A percentile compares a stretch with the other conserved stretches of the same genome.
phyloP scores from a whole-genome alignment of 2,113 vertebrate genomes.

The Misgurnus anguillicaudatus region DNA sequence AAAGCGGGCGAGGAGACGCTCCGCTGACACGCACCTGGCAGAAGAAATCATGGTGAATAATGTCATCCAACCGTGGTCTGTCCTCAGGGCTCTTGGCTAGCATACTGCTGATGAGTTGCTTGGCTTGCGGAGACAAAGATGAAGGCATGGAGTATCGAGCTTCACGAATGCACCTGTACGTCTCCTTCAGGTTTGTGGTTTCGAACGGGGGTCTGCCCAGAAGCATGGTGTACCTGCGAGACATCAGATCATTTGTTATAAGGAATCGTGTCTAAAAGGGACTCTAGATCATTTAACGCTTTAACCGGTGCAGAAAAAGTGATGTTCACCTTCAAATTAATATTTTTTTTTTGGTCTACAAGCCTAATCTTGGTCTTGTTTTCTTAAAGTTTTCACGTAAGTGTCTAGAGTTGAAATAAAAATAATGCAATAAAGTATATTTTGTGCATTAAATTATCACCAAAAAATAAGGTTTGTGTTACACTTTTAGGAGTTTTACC shows the following conservation, averaged over 20 bases:
- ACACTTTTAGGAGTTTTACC: too few relatives aligned
- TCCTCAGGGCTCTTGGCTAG: constrained; percentile 84
- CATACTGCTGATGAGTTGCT: constrained; percentile 84
- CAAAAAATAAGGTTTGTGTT: too few relatives aligned
- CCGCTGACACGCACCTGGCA: constrained; percentile 73
- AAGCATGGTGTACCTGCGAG: constrained; percentile 85
- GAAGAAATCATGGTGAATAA: constrained; percentile 84
- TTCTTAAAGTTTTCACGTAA: too few relatives aligned
- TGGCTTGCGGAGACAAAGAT: constrained; percentile 79
- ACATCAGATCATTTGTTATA: neutral
- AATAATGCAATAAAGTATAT: too few relatives aligned
- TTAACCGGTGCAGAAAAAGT: too few relatives aligned
- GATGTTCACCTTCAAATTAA: too few relatives aligned
- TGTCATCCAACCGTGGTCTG: constrained; percentile 81
- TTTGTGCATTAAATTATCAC: too few relatives aligned
- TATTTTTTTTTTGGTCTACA: too few relatives aligned
- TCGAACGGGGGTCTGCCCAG: constrained; percentile 87
- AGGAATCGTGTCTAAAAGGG: neutral
- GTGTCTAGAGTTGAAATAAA: too few relatives aligned
- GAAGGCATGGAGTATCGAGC: constrained; percentile 83
- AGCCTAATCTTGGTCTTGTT: too few relatives aligned
- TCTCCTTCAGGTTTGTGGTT: constrained; percentile 89
- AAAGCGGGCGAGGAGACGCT: neutral
- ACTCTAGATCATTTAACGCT: too few relatives aligned
- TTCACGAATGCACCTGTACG: constrained; percentile 86